phyloP scores from a whole-genome alignment of 2,797 vertebrate species.

The Trachurus trachurus region DNA sequence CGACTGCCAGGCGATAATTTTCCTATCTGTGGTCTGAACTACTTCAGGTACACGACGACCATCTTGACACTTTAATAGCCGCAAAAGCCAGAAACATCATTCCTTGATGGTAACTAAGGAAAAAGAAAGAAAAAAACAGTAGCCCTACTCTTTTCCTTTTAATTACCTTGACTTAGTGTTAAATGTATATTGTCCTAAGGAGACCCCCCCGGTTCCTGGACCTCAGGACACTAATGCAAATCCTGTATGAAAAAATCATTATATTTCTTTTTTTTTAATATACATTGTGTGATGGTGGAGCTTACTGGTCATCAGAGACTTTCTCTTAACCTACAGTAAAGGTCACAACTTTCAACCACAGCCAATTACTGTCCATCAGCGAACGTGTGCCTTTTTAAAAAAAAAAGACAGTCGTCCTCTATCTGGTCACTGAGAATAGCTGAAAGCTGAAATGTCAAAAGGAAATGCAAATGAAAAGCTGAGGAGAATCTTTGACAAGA shows the following conservation, averaged over 20 bases:
- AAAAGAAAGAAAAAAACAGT: not conserved
- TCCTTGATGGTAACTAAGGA: slow-evolving; percentile 1
- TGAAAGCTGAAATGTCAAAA: slow-evolving; percentile 12
- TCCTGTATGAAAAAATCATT: slow-evolving; percentile 1
- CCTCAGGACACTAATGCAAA: not conserved
- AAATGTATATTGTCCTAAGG: slow-evolving; percentile 14
- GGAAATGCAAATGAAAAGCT: not conserved
- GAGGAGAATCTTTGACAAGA: slow-evolving; percentile 3
- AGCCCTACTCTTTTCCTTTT: slow-evolving; percentile 19
- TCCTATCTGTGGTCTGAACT: slow-evolving; percentile 23
- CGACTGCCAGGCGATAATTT: slow-evolving; percentile 33
- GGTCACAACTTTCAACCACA: slow-evolving; percentile 44
- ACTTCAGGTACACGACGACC: slow-evolving; percentile 33
- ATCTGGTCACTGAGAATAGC: not conserved
- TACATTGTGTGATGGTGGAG: not conserved
- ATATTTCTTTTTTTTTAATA: not conserved
- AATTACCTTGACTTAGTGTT: slow-evolving; percentile 11
- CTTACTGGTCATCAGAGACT: slow-evolving; percentile 13
- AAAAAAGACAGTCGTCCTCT: not conserved
- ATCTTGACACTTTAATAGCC: slow-evolving; percentile 51
- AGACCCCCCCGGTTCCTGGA: not conserved
- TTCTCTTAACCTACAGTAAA: slow-evolving; percentile 9
- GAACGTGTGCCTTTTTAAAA: not conserved
- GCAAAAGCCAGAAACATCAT: slow-evolving; percentile 14
- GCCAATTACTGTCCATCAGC: slow-evolving; percentile 58